phyloP scores from a whole-genome alignment of 2,113 vertebrate species.

The Brienomyrus longianalis region DNA sequence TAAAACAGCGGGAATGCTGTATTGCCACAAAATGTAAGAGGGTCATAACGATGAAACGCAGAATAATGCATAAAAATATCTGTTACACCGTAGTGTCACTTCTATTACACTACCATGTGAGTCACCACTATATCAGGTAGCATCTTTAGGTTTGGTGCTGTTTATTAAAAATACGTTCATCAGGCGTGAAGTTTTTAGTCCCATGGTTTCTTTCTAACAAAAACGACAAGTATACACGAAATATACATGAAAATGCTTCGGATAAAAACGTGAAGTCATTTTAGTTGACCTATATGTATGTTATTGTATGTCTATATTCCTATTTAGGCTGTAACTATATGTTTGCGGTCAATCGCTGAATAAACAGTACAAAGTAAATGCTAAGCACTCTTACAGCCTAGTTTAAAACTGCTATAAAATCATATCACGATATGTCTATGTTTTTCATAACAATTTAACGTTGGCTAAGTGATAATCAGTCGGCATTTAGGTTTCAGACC shows the following conservation, averaged over 20 bases:
- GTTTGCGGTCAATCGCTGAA: not conserved
- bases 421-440: not conserved
- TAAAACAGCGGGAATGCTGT: not conserved
- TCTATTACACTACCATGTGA: not conserved
- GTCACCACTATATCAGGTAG: not conserved
- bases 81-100: not conserved
- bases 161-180: not conserved
- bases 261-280: not conserved
- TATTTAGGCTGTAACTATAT: not conserved
- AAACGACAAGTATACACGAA: not conserved
- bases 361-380: not conserved
- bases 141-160: not conserved
- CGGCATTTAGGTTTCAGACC: not conserved
- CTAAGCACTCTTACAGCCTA: not conserved
- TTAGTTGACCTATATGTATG: not conserved
- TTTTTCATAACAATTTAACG: not conserved
- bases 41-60: not conserved
- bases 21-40: not conserved
- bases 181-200: not conserved
- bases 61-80: not conserved
- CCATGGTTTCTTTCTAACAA: not conserved
- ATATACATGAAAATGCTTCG: not conserved
- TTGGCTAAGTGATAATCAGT: not conserved
- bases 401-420: not conserved
- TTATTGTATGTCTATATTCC: not conserved